A percentile compares a stretch with the other conserved stretches of the same genome.
phyloP scores from a whole-genome alignment of 2,888 invertebrate genomes.

The Brenthis ino region DNA sequence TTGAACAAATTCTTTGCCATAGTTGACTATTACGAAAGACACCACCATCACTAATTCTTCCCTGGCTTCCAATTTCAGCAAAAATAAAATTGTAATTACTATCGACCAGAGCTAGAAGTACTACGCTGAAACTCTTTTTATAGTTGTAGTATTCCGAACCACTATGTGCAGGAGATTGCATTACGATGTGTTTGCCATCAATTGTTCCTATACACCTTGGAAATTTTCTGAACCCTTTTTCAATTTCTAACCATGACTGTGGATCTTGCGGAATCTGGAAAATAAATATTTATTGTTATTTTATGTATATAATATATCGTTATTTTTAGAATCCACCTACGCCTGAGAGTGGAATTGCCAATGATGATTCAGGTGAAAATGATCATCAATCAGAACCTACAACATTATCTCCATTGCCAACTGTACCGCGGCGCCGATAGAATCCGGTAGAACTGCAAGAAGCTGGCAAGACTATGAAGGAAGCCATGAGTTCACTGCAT shows the following conservation, averaged over 20 bases:
- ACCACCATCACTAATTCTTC: constrained; percentile 44
- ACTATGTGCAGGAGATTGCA: constrained; percentile 34
- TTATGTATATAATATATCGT: background rate
- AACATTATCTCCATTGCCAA: background rate
- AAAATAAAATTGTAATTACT: constrained; percentile 38
- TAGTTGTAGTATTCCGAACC: constrained; percentile 39
- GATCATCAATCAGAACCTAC: background rate
- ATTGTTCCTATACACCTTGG: constrained; percentile 21
- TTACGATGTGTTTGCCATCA: constrained; percentile 29
- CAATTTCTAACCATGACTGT: background rate
- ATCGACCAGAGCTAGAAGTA: constrained; percentile 41
- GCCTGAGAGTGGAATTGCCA: background rate
- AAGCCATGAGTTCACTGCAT: background rate
- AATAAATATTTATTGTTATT: constrained; percentile 6
- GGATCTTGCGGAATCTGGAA: constrained; percentile 10
- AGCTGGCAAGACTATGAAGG: background rate
- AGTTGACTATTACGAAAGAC: constrained; percentile 42
- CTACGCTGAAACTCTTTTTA: constrained; percentile 40
- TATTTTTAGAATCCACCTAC: background rate
- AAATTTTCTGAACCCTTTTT: constrained; percentile 21
- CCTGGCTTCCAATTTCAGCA: constrained; percentile 43
- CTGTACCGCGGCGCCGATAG: constrained; percentile 1
- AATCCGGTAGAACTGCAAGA: constrained; percentile 4
- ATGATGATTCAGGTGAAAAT: background rate
- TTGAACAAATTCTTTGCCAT: constrained; percentile 43